Conservation (phyloP, 2,888 invertebrate genomes). For the Oxystoma pomonae region DNA sequence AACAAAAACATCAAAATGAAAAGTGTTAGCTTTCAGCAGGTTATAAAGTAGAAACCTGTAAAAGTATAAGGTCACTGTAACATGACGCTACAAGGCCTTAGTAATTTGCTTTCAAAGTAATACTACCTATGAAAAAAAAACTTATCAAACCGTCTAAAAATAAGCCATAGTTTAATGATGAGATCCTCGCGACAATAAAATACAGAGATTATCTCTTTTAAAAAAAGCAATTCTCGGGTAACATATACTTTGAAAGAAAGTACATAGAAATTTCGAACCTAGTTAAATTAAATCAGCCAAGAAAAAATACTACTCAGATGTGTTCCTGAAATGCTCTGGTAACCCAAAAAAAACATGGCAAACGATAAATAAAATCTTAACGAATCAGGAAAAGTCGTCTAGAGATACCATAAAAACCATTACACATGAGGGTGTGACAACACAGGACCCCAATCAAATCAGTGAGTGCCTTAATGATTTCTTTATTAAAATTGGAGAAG, state of each 20-base stretch:
- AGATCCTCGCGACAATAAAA: not conserved
- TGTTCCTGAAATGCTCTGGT: not conserved
- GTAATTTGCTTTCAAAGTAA: not conserved
- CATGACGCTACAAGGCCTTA: not conserved
- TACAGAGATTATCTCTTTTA: not conserved
- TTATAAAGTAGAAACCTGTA: too few relatives aligned
- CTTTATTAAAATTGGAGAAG: not conserved
- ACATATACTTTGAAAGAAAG: not conserved
- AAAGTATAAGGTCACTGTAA: too few relatives aligned
- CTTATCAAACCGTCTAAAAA: not conserved
- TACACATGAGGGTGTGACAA: not conserved
- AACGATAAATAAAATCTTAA: not conserved
- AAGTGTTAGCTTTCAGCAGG: too few relatives aligned
- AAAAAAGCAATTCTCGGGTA: not conserved
- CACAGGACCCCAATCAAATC: not conserved
- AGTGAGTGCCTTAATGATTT: not conserved
- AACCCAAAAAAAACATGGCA: not conserved
- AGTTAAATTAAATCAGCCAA: not conserved
- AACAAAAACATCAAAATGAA: too few relatives aligned
- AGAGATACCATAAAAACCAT: not conserved
- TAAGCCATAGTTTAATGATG: not conserved
- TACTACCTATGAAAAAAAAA: not conserved
- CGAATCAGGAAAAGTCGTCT: not conserved
- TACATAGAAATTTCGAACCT: not conserved
- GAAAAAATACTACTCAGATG: not conserved